These are phyloP conservation scores for Orthonevra nobilis DNA, from an alignment of 2,888 invertebrate genomes.

Conservation along the genomic window DNA sequence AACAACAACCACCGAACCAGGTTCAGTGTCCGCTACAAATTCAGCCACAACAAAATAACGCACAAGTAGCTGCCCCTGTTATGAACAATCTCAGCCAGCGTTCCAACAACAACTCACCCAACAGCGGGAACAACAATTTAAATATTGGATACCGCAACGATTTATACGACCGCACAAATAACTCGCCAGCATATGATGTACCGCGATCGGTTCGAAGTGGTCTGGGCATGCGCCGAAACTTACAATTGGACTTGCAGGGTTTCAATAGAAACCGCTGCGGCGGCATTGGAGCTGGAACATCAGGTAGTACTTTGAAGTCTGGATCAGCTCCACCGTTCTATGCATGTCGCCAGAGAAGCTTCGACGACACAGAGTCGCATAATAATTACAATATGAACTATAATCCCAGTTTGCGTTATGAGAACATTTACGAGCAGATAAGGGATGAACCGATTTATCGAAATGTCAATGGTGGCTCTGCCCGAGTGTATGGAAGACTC, in stretches of 20 bases:
- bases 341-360: conserved; percentile 77
- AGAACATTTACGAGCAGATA: conserved; percentile 82
- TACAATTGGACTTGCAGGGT: conserved; percentile 78
- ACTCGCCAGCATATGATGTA: conserved; percentile 77
- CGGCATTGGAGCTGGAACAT: conserved; percentile 20
- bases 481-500: conserved; percentile 81
- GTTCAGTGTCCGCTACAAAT: conserved; percentile 42
- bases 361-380: conserved; percentile 80
- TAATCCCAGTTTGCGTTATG: conserved; percentile 78
- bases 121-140: conserved; percentile 72
- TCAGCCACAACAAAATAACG: conserved; percentile 36
- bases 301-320: conserved; percentile 39
- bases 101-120: conserved; percentile 45
- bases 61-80: conserved; percentile 36
- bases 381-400: conserved; percentile 79
- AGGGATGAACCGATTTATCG: conserved; percentile 81
- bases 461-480: conserved; percentile 73
- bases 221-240: conserved; percentile 79
- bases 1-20: conserved; percentile 64
- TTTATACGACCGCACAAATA: conserved; percentile 78
- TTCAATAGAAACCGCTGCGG: conserved; percentile 70
- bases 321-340: conserved; percentile 63
- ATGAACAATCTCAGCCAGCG: conserved; percentile 66
- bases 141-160: conserved; percentile 79
- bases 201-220: conserved; percentile 78